These are phyloP conservation scores for Gastrophryne carolinensis DNA, from an alignment of 2,797 vertebrate genomes.

Conservation along the genomic window DNA sequence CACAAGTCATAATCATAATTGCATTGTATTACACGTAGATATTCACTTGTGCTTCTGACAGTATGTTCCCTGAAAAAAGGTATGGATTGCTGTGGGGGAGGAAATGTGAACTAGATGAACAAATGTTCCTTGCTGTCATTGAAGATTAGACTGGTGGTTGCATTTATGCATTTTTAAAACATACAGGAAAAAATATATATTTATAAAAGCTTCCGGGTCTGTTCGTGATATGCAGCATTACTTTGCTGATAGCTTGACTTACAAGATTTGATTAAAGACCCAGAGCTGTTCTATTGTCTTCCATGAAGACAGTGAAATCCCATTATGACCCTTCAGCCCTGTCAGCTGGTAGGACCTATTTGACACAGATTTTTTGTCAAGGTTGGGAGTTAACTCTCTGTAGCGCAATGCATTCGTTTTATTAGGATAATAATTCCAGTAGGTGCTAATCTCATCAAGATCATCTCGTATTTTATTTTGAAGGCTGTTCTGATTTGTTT, in stretches of 20 bases:
- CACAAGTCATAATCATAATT: neutral
- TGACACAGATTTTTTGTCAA: conserved; percentile 70
- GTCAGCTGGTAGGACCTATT: conserved; percentile 66
- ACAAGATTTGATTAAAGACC: conserved; percentile 55
- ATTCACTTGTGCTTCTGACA: conserved; percentile 58
- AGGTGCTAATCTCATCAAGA: conserved; percentile 90
- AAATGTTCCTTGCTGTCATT: conserved; percentile 69
- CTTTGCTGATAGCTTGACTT: conserved; percentile 36
- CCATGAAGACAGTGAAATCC: conserved; percentile 54
- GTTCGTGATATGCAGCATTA: conserved; percentile 24
- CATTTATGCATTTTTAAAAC: conserved; percentile 60
- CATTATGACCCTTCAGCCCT: conserved; percentile 69
- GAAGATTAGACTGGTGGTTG: conserved; percentile 64
- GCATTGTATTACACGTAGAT: neutral
- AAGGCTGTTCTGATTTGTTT: conserved; percentile 82
- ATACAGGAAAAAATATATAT: conserved; percentile 50
- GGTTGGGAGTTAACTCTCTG: conserved; percentile 75
- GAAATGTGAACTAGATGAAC: conserved; percentile 64
- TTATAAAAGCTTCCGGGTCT: conserved; percentile 28
- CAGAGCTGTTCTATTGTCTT: conserved; percentile 50
- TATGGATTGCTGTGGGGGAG: conserved; percentile 63
- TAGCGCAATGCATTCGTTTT: conserved; percentile 75
- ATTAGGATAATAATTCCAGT: conserved; percentile 79
- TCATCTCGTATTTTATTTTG: conserved; percentile 78
- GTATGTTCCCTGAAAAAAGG: conserved; percentile 60